Conservation (phyloP, 2,113 vertebrate genomes). For the Hemibagrus wyckioides region DNA sequence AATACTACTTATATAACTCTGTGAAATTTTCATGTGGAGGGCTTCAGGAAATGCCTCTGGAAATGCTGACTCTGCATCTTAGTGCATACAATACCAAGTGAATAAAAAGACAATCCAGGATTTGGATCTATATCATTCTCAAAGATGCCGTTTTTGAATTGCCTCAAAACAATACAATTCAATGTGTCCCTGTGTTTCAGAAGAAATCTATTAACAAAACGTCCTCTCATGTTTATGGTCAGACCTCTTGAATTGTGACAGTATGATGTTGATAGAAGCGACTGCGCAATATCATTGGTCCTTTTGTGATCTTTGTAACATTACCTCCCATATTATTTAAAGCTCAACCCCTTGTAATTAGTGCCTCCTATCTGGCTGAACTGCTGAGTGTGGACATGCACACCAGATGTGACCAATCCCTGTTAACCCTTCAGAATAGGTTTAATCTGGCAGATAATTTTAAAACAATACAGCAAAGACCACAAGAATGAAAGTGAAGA, state of each 20-base stretch:
- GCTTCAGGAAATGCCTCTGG: conserved; percentile 22
- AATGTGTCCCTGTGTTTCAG: not conserved
- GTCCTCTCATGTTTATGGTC: not conserved
- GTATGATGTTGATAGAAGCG: not conserved
- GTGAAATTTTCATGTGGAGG: not conserved
- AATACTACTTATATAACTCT: not conserved
- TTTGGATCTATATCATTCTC: not conserved
- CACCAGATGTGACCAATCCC: conserved; percentile 49
- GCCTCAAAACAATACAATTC: not conserved
- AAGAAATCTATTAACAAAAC: not conserved
- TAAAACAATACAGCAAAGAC: conserved; percentile 12
- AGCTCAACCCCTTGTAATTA: conserved; percentile 50
- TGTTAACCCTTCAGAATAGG: conserved; percentile 51
- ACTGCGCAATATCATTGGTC: not conserved
- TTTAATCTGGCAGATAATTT: conserved; percentile 35
- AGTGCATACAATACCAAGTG: not conserved
- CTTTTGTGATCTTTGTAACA: conserved; percentile 30
- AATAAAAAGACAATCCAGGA: not conserved
- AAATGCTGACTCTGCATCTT: not conserved
- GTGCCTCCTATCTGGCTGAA: conserved; percentile 56
- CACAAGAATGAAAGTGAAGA: not conserved
- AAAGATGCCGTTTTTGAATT: not conserved
- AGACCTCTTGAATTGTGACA: not conserved
- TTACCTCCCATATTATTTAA: not conserved
- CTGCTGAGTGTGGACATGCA: conserved; percentile 50